Evolutionary conservation across 2,797 vertebrate species (phyloP).

Genomic region (Trichosurus vulpecula): DNA sequence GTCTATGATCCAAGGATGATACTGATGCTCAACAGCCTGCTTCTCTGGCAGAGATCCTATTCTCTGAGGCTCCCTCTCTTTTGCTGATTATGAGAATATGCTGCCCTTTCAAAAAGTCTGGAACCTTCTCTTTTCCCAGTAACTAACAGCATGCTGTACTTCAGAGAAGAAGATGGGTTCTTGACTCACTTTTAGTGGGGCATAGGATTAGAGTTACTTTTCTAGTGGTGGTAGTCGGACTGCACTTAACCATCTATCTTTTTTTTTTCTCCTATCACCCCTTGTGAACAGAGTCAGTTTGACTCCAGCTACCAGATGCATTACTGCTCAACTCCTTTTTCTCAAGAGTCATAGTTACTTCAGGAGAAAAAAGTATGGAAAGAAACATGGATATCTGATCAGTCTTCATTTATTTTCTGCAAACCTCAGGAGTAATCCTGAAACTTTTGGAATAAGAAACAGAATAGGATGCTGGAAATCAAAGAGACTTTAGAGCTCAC

Average conservation of each 20-base stretch:
- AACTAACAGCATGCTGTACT: neutral
- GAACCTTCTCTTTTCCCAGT: neutral
- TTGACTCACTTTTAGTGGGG: neutral
- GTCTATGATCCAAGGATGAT: neutral
- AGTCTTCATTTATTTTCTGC: neutral
- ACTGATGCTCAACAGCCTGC: neutral
- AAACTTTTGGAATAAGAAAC: neutral
- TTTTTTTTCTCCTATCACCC: neutral
- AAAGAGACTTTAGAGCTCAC: neutral
- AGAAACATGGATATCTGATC: neutral
- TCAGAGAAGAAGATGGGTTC: neutral
- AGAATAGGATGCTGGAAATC: neutral
- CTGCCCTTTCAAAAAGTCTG: neutral
- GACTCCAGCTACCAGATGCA: neutral
- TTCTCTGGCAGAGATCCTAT: neutral
- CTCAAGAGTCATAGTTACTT: neutral
- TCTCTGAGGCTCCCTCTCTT: neutral
- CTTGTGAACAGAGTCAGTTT: neutral
- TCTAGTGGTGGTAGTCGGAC: neutral
- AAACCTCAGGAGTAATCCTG: neutral
- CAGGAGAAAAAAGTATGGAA: neutral
- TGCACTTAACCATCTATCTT: neutral
- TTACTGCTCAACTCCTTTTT: neutral
- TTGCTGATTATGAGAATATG: neutral
- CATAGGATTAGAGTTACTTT: neutral